Evolutionary conservation across 2,113 vertebrate species (phyloP).

Genomic region (Micronisus gabar): DNA sequence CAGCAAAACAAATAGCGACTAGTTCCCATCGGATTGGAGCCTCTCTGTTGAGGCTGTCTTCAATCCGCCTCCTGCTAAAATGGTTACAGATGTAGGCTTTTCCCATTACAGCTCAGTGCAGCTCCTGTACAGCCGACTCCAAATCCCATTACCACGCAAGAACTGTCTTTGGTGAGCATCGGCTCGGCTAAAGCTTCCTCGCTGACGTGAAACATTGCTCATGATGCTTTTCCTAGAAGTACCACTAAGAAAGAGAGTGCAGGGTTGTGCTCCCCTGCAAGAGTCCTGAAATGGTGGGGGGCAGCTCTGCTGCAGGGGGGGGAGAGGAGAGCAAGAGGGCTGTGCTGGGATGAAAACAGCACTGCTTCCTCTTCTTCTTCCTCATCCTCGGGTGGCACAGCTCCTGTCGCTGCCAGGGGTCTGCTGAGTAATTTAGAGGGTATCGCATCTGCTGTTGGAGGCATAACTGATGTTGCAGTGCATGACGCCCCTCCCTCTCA

Average conservation of each 20-base stretch:
- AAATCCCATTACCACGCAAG: not conserved
- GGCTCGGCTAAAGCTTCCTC: not conserved
- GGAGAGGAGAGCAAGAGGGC: not conserved
- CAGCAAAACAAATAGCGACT: not conserved
- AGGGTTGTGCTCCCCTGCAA: not conserved
- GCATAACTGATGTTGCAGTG: not conserved
- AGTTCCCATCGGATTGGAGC: not conserved
- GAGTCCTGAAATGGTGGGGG: rapidly evolving
- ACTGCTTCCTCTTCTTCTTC: not conserved
- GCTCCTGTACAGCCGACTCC: not conserved
- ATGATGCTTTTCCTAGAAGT: not conserved
- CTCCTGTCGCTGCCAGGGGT: not conserved
- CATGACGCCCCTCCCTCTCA: not conserved
- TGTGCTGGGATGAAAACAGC: not conserved
- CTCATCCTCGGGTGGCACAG: not conserved
- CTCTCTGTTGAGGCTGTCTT: constrained; percentile 15
- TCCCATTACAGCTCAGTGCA: not conserved
- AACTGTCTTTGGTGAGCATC: not conserved
- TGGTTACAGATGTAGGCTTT: constrained; percentile 24
- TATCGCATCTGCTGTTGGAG: not conserved
- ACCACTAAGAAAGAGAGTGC: not conserved
- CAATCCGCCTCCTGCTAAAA: not conserved
- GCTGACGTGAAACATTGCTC: rapidly evolving
- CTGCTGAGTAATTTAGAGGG: not conserved
- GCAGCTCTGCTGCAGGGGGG: not conserved